Evolutionary conservation across 2,113 vertebrate species (phyloP).

Genomic region (Orycteropus afer): DNA sequence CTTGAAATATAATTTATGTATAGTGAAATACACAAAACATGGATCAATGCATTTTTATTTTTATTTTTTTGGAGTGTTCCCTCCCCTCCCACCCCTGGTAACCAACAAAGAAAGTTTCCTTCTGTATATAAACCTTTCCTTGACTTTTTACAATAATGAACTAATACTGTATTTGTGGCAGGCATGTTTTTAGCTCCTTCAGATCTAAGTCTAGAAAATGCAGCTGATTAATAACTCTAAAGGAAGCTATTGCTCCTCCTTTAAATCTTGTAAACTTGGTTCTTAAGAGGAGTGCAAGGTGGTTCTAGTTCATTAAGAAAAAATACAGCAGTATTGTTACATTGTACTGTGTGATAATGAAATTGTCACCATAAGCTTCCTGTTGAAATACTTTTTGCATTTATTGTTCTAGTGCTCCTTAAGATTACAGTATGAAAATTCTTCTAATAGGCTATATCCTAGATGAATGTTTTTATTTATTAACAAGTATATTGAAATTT

Average conservation of each 20-base stretch:
- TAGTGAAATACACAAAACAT: too few species aligned
- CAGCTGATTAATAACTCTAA: not conserved
- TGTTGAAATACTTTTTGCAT: constrained; percentile 30
- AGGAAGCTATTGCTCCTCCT: not conserved
- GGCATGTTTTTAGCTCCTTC: constrained; percentile 32
- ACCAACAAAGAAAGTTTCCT: too few species aligned
- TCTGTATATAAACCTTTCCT: too few species aligned
- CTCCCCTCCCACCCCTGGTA: too few species aligned
- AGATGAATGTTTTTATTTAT: not conserved
- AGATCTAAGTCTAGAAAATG: not conserved
- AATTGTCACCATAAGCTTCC: not conserved
- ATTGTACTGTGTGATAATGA: not conserved
- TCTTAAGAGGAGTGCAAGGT: not conserved
- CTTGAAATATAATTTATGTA: too few species aligned
- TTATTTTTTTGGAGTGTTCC: too few species aligned
- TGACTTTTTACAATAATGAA: too few species aligned
- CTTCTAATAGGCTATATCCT: not conserved
- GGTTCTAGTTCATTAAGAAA: not conserved
- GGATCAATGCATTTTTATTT: too few species aligned
- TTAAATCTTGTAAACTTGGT: not conserved
- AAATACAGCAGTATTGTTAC: not conserved
- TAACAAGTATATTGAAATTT: not conserved
- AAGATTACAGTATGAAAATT: not conserved
- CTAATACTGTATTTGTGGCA: too few species aligned
- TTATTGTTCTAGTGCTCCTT: not conserved